Percentiles rank a stretch among this genome's conserved stretches.
Conservation (phyloP, 2,797 vertebrate species). For the Periophthalmus magnuspinnatus region DNA sequence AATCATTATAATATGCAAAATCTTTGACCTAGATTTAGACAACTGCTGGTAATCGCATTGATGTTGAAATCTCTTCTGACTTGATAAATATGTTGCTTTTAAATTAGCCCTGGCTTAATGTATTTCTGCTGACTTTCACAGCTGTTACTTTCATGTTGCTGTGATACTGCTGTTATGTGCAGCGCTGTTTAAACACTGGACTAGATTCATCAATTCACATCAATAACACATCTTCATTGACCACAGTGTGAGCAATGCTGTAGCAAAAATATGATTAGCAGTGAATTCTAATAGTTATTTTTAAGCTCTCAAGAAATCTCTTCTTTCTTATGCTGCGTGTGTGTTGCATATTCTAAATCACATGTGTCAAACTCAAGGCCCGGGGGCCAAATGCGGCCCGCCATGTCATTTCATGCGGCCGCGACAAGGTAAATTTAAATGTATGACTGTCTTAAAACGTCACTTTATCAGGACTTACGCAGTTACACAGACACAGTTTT, state of each 20-base stretch:
- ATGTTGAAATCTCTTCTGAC: slow-evolving; percentile 1
- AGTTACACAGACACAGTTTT: too few relatives aligned
- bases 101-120: slow-evolving; percentile 18
- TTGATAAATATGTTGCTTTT: slow-evolving; percentile 17
- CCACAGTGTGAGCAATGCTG: slow-evolving; percentile 16
- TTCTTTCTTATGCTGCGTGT: too few relatives aligned
- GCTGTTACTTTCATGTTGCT: too few relatives aligned
- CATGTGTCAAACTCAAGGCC: too few relatives aligned
- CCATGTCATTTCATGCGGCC: too few relatives aligned
- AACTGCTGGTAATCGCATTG: slow-evolving; percentile 53
- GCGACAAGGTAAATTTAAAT: too few relatives aligned
- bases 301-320: neutral
- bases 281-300: slow-evolving; percentile 6
- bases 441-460: too few relatives aligned
- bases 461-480: too few relatives aligned
- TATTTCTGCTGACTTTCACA: too few relatives aligned
- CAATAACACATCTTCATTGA: slow-evolving; percentile 37
- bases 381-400: too few relatives aligned
- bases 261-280: neutral
- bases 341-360: neutral
- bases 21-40: slow-evolving; percentile 64
- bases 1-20: slow-evolving; percentile 43
- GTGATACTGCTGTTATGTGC: too few relatives aligned
- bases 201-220: slow-evolving; percentile 20
- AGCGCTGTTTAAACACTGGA: too few relatives aligned